Evolutionary conservation across 2,888 invertebrate genomes (phyloP), one percentile per base, ranked within the genome.

Genomic region (Piscicola geometra): DNA sequence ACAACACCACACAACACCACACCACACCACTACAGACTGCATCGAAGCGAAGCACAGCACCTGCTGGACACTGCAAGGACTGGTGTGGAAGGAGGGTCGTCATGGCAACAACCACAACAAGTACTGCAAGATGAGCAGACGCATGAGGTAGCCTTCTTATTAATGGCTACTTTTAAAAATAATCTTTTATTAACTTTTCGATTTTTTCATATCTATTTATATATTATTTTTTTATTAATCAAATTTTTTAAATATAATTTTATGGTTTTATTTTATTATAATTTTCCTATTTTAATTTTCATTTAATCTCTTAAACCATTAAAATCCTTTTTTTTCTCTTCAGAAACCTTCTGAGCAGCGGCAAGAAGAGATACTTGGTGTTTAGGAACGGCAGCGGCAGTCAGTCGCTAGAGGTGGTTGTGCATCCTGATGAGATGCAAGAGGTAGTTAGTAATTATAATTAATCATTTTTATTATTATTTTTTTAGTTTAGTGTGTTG

Each of bases 331-430:
- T n/a, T n/a, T n/a, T n/a, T n/a, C n/a, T n/a, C n/a, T n/a, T n/a
- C n/a, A 47, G 50, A 21, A 47, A 21, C 77, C 84, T 66, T 80
- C 82, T n/a, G 83, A 83, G 71, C 81, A 80, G 75, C 82, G 82
- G 74, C 80, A 81, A 76, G 81, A 84, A 30, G 76, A 85, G 52
- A 82, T 85, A 56, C 80, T 85, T 69, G 50, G 82, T 85, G 30
- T 85, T 82, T 78, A 81, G 80, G 75, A 85, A 85, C 78, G 85
- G 85, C 5, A 80, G 80, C 33, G 81, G 83, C 35, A 81, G 79
- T 25, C 82, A 84, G 75, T 82, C 84, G 2, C 78, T 81, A n/a
- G 85, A 85, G 79, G 80, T 85, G 35, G 83, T 85, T 3, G 82
- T 84, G 21, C 83, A 85, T 77, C 80, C 82, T 15, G 9, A 21